Evolutionary conservation across 2,113 vertebrate genomes (phyloP), one percentile per base, ranked within the genome.

Genomic region (Notarius quadriscutis): DNA sequence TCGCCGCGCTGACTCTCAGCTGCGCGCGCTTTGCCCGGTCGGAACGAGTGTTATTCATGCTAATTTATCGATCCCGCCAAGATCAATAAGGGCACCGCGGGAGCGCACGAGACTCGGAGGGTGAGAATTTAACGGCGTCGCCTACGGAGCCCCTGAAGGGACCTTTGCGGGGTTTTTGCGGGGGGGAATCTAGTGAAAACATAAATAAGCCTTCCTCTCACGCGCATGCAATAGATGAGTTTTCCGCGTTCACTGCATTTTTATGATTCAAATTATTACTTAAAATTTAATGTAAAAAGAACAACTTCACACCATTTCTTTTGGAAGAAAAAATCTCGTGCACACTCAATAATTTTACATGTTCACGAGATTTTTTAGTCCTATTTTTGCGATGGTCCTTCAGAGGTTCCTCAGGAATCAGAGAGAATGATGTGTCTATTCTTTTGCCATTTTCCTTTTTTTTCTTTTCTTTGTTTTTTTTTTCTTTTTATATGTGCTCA

Each of bases 41-140:
- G 63, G 92, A 7, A 53, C 53, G 89, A 93, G 93, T 94, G 94
- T 41, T 41, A 41, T 95, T 95, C 94, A 94, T 91, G 93, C 90
- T 92, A 92, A 93, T 93, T 89, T 89, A 95, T 96, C 84, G 95
- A 95, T 94, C 91, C 92, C 89, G 30, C 84, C 65, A 63, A 87
- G 92, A 95, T 95, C 93, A 94, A 96, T 95, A 91, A 86, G 85
- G 87, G 89, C 89, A 87, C 91, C 88, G 84, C 89, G 25, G 89
- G 92, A 91, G 88, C 84, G 90, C 63, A 74, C 67, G 88, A 90
- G 48, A 87, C 90, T 86, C 55, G 27, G 63, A 86, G 89, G 87
- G 81, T 86, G 88, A 86, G 90, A 93, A 93, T 63, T 94, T 94
- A 91, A 85, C 82, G 41, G 80, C 48, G 30, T 57, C 51, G 67